A percentile compares a stretch with the other conserved stretches of the same genome.
These are phyloP conservation scores for Pelecanus crispus DNA, from an alignment of 2,113 vertebrate genomes.

Conservation along the genomic window DNA sequence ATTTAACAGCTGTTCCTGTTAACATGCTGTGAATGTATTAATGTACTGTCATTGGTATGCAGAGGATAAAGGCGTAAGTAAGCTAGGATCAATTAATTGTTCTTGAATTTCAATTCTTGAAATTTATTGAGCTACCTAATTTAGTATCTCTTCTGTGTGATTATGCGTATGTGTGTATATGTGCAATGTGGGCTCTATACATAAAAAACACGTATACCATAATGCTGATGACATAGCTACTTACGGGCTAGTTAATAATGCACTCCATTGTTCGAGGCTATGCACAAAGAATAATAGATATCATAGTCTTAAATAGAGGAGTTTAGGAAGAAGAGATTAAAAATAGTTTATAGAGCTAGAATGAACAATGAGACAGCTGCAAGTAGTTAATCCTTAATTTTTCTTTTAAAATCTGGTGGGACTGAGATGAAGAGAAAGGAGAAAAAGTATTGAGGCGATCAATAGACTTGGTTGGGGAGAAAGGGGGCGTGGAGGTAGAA, in stretches of 20 bases:
- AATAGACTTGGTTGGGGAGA: not conserved
- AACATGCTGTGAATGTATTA: constrained; percentile 54
- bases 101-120: not conserved
- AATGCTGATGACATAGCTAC: not conserved
- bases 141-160: not conserved
- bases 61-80: not conserved
- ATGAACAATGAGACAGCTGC: not conserved
- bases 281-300: not conserved
- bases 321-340: not conserved
- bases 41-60: not conserved
- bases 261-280: not conserved
- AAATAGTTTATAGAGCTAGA: not conserved
- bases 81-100: not conserved
- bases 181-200: not conserved
- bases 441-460: not conserved
- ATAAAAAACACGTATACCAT: not conserved
- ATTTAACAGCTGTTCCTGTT: constrained; percentile 31
- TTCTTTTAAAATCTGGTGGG: not conserved
- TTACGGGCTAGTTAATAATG: not conserved
- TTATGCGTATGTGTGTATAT: not conserved
- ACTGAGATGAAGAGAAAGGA: not conserved
- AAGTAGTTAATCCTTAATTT: constrained; percentile 19
- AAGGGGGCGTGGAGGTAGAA: not conserved
- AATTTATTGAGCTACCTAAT: not conserved
- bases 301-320: not conserved